A percentile compares a stretch with the other conserved stretches of the same genome.
phyloP scores from a whole-genome alignment of 2,888 invertebrate species.

The Nephrocerus scutellatus region DNA sequence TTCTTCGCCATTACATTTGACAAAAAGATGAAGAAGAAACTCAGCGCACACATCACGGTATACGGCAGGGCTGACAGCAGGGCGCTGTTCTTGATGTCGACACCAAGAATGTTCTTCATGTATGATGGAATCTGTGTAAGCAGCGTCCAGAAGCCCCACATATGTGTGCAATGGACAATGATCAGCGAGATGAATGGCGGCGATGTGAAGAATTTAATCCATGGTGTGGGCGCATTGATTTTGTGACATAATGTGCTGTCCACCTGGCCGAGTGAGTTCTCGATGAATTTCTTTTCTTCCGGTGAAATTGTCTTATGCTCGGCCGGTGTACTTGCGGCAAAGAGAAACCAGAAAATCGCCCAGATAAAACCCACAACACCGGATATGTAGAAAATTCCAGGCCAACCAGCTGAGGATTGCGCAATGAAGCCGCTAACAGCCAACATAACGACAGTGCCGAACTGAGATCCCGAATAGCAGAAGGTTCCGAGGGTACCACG shows the following conservation, averaged over 20 bases:
- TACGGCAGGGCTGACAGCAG: conserved; percentile 62
- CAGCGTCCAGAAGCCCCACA: conserved; percentile 71
- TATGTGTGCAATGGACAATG: conserved; percentile 61
- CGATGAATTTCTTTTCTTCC: conserved; percentile 58
- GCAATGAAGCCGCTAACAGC: conserved; percentile 60
- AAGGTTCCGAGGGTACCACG: conserved; percentile 58
- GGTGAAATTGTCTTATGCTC: conserved; percentile 52
- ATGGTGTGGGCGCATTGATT: conserved; percentile 51
- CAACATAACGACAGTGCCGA: conserved; percentile 66
- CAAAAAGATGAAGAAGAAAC: conserved; percentile 58
- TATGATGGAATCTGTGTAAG: conserved; percentile 71
- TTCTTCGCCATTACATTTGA: conserved; percentile 50
- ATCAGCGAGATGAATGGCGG: conserved; percentile 66
- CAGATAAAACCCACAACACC: conserved; percentile 55
- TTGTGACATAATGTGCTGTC: conserved; percentile 33
- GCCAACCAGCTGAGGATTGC: conserved; percentile 61
- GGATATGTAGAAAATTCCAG: conserved; percentile 62
- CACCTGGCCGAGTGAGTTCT: conserved; percentile 51
- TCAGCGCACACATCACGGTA: conserved; percentile 59
- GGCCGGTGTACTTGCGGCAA: conserved; percentile 58
- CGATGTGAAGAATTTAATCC: conserved; percentile 63
- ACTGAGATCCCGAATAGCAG: conserved; percentile 60
- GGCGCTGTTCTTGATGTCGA: conserved; percentile 62
- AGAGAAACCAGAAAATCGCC: conserved; percentile 52
- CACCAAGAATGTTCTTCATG: conserved; percentile 60